Base-by-base conservation (phyloP, 2,113 vertebrate species). In the Stomatorhinus ivindoensis region DNA sequence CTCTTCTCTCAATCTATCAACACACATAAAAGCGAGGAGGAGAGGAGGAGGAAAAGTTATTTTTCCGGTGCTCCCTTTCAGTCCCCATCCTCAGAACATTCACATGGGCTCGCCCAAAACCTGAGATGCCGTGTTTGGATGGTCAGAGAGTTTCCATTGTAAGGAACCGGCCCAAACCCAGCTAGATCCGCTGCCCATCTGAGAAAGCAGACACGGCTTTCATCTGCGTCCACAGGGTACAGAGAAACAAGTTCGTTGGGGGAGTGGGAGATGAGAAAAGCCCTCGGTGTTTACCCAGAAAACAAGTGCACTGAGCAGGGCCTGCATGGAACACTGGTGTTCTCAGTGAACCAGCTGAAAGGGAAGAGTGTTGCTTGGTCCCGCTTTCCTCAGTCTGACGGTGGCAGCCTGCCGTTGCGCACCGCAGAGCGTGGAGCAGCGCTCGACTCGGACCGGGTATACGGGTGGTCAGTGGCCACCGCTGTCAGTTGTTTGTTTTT, bases 271-370 rank as follows among this genome's bases (percentile, higher is more conserved):
- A 53, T 88, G 89, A 89, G 90, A 89, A 91, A 89, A 92, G 50
- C 90, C 88, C 44, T 53, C 50, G 53, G 87, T 91, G 89, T 90
- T 92, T 90, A 92, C 87, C 47, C 48, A 89, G 89, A 87, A 90
- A 85, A 86, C 73, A 8, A 89, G 55, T 21, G 65, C 47, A 87
- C 87, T 48, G 51, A 73, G 35, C 35, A 19, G 35, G 69, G 55
- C 39, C 76, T 61, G 65, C 86, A 4, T 51, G 46, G 44, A 88
- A 73, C 50, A 85, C 9, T 46, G 46, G 61, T 39, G n/a, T 86
- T 73, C 58, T 47, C 58, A 86, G 83, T 50, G 83, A 87, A 86
- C 84, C 19, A 27, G 80, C 27, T 89, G 51, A 27, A 39, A 48
- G 80, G 42, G 44, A 44, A 35, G 58, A 46, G 46, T 50, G 46